Conservation (phyloP, 2,888 invertebrate species). For the Apocheima hispidaria region DNA sequence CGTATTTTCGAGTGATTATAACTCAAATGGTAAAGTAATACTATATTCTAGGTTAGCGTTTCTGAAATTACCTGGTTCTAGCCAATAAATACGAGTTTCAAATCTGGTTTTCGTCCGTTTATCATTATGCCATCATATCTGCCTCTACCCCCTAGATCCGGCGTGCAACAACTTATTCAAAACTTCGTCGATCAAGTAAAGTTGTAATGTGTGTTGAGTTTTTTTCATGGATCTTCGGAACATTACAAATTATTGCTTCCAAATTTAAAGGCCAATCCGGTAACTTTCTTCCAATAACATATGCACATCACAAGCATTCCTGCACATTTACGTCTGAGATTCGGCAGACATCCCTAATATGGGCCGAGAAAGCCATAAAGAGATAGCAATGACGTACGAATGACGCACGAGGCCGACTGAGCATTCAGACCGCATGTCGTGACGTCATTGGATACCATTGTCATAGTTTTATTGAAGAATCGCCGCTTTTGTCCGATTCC, state of each 20-base stretch:
- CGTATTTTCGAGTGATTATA: too few species aligned
- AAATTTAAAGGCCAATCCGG: constrained; percentile 4
- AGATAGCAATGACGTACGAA: constrained; percentile 63
- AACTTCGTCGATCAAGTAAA: too few species aligned
- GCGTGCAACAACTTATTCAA: too few species aligned
- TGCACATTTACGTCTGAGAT: constrained; percentile 29
- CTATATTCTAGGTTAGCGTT: too few species aligned
- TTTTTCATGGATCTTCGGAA: background rate
- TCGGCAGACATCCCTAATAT: constrained; percentile 37
- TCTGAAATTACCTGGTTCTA: too few species aligned
- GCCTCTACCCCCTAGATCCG: too few species aligned
- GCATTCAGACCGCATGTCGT: constrained; percentile 65
- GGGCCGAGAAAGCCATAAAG: constrained; percentile 54
- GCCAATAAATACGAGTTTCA: too few species aligned
- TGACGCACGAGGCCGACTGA: constrained; percentile 67
- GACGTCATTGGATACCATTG: constrained; percentile 63
- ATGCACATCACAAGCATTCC: constrained; percentile 33
- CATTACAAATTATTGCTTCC: background rate
- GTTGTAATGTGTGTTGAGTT: background rate
- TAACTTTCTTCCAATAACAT: constrained; percentile 28
- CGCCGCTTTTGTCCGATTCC: constrained; percentile 14
- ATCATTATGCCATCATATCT: too few species aligned
- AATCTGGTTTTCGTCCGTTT: too few species aligned
- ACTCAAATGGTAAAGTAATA: too few species aligned
- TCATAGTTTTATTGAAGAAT: constrained; percentile 19